phyloP scores from a whole-genome alignment of 37 sponge, comb jelly and placozoan genomes.

The Ephydatia muelleri region DNA sequence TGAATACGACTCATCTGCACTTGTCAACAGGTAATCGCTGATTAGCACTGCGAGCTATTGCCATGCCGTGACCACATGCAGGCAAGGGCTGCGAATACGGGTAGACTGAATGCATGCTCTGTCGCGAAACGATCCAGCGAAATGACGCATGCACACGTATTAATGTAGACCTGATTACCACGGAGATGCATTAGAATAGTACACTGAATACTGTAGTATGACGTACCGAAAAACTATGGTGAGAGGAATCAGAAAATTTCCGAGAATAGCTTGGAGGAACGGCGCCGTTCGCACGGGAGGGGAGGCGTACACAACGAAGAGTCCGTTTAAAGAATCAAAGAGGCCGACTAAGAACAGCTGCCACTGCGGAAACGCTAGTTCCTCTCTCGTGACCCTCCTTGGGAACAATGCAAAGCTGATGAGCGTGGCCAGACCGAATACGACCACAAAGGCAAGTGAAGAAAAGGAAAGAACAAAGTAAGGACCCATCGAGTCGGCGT shows the following conservation, averaged over 20 bases:
- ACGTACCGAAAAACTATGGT: constrained; percentile 43
- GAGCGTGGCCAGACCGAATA: constrained; percentile 41
- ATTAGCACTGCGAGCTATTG: too few relatives aligned
- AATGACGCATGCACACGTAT: too few relatives aligned
- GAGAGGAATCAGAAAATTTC: constrained; percentile 66
- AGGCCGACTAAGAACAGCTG: constrained; percentile 62
- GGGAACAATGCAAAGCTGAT: background rate
- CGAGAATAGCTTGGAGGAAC: constrained; percentile 72
- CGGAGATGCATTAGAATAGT: background rate
- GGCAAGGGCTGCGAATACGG: too few relatives aligned
- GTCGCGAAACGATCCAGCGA: too few relatives aligned
- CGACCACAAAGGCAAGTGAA: constrained; percentile 63
- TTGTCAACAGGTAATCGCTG: too few relatives aligned
- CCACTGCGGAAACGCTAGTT: constrained; percentile 64
- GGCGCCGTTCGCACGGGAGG: constrained; percentile 57
- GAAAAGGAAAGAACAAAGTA: constrained; percentile 69
- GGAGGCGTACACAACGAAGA: constrained; percentile 68
- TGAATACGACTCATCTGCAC: too few relatives aligned
- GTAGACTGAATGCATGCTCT: too few relatives aligned
- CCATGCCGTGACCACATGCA: too few relatives aligned
- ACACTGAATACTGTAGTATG: background rate
- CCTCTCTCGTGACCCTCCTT: background rate
- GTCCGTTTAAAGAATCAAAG: constrained; percentile 72
- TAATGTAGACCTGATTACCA: too few relatives aligned
- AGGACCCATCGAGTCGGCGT: constrained; percentile 34